Percentiles rank a stretch among this genome's conserved stretches.
Evolutionary conservation across 1,140 invertebrate species (phyloP).

Genomic region (Thereuonema tuberculata): DNA sequence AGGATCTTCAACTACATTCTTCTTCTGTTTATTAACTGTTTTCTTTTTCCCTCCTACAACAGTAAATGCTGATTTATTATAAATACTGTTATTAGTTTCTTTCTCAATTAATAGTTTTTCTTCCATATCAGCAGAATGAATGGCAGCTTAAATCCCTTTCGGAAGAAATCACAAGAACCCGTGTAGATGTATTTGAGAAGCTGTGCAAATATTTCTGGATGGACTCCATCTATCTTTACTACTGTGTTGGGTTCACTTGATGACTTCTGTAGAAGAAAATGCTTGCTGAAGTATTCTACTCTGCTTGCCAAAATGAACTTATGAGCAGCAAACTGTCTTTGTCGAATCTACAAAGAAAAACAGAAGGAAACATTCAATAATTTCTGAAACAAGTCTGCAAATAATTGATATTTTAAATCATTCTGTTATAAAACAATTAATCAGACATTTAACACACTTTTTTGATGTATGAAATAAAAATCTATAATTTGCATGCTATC

Average conservation of each 20-base stretch:
- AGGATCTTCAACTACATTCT: slow-evolving; percentile 24
- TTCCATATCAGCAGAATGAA: slow-evolving; percentile 10
- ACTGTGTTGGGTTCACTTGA: neutral
- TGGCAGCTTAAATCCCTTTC: slow-evolving; percentile 31
- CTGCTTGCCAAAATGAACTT: slow-evolving; percentile 50
- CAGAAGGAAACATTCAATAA: too few relatives aligned
- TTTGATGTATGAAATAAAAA: too few relatives aligned
- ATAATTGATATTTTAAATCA: too few relatives aligned
- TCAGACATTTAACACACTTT: too few relatives aligned
- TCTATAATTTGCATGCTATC: too few relatives aligned
- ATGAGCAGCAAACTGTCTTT: slow-evolving; percentile 43
- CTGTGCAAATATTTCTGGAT: slow-evolving; percentile 47
- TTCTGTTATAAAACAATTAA: too few relatives aligned
- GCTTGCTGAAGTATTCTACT: slow-evolving; percentile 40
- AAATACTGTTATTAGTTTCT: too few relatives aligned
- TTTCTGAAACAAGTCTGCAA: too few relatives aligned
- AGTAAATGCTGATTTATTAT: too few relatives aligned
- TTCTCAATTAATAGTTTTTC: too few relatives aligned
- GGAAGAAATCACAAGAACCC: slow-evolving; percentile 44
- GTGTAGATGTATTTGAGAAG: slow-evolving; percentile 51
- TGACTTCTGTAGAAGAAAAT: slow-evolving; percentile 16
- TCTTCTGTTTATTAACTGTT: slow-evolving; percentile 14
- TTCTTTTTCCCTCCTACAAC: too few relatives aligned
- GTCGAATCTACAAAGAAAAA: slow-evolving; percentile 34
- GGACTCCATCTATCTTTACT: slow-evolving; percentile 36